phyloP scores from a whole-genome alignment of 2,797 vertebrate genomes.

The Carduelis carduelis region DNA sequence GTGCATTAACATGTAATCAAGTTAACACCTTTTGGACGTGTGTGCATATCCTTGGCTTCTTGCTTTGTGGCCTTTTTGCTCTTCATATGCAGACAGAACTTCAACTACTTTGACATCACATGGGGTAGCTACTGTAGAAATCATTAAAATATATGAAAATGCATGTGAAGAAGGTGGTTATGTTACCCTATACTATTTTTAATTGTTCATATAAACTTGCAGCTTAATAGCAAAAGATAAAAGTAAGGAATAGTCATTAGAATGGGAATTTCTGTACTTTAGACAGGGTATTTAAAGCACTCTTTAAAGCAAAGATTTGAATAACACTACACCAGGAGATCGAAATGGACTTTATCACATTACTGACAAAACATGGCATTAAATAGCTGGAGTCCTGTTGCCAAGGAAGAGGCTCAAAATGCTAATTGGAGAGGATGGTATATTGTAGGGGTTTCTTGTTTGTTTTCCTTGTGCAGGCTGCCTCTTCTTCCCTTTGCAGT shows the following conservation, averaged over 20 bases:
- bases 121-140: neutral
- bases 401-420: neutral
- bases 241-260: neutral
- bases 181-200: neutral
- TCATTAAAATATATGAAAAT: neutral
- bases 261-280: neutral
- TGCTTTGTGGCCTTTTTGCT: constrained; percentile 9
- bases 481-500: neutral
- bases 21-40: neutral
- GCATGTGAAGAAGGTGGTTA: neutral
- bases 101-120: neutral
- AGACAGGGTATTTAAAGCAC: neutral
- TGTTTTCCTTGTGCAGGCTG: neutral
- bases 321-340: neutral
- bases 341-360: neutral
- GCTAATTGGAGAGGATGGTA: neutral
- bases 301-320: neutral
- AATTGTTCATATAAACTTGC: neutral
- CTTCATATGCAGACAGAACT: neutral
- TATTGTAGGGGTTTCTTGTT: neutral
- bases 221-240: neutral
- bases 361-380: neutral
- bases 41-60: constrained; percentile 1
- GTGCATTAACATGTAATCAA: constrained; percentile 52
- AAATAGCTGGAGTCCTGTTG: neutral